These are phyloP conservation scores for Psilopsiagon aymara DNA, from an alignment of 2,113 vertebrate species.

Conservation along the genomic window DNA sequence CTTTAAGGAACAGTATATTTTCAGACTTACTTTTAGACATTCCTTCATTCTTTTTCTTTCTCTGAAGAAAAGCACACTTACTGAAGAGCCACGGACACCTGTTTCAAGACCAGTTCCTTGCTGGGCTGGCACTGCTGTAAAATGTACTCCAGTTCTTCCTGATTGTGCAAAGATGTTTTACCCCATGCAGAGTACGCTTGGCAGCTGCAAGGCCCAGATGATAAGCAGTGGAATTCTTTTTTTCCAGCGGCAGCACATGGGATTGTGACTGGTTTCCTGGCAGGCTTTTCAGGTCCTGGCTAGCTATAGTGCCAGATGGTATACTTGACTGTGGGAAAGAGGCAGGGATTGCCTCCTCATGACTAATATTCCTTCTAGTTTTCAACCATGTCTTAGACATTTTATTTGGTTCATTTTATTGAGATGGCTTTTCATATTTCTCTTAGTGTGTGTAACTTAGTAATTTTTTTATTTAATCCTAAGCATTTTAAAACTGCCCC, in stretches of 20 bases:
- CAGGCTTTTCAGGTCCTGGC: not conserved
- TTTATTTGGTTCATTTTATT: not conserved
- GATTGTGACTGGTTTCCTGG: conserved; percentile 19
- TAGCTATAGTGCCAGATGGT: not conserved
- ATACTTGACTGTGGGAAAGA: not conserved
- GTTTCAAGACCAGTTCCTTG: not conserved
- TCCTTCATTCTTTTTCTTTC: not conserved
- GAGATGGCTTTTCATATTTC: not conserved
- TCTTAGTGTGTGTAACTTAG: not conserved
- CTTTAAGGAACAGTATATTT: not conserved
- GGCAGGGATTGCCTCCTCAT: not conserved
- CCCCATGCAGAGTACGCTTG: not conserved
- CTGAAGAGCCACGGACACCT: not conserved
- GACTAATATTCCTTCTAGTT: not conserved
- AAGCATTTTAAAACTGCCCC: not conserved
- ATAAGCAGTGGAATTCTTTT: conserved; percentile 46
- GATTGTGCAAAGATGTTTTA: not conserved
- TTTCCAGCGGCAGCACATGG: not conserved
- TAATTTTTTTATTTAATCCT: not conserved
- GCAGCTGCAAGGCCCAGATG: not conserved
- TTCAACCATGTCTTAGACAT: not conserved
- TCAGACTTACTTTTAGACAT: not conserved
- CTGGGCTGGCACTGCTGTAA: not conserved
- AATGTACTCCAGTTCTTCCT: not conserved
- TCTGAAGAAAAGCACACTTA: not conserved